Evolutionary conservation across 2,113 vertebrate species (phyloP), one percentile per base, ranked within the genome.

Genomic region (Ophiodon elongatus): DNA sequence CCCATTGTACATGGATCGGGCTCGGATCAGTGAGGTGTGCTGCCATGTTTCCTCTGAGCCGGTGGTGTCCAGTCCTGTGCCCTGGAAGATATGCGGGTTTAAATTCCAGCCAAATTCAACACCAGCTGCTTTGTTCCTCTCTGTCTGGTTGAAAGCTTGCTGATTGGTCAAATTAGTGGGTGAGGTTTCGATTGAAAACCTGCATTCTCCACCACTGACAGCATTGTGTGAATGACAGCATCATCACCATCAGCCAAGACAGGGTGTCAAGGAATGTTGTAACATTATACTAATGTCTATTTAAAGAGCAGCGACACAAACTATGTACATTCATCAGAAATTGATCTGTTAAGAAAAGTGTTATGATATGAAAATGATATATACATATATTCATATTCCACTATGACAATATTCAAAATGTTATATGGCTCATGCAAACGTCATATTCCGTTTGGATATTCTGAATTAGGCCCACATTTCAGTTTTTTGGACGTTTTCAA

Each of bases 81-180:
- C 70, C 71, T 79, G 75, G 69, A 88, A 89, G 79, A 82, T 81
- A 84, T 66, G 82, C 37, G 19, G 71, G 31, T 76, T 64, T 84
- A 62, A 25, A 64, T 60, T 73, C 8, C 50, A 70, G 73, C 82
- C 87, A 84, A 84, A 85, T 86, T 67, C 79, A 75, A 76, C 83
- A 85, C n/a, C 52, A 69, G 66, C 66, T 85, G 75, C 75, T 81
- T 83, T 75, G 54, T 65, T 78, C 35, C 72, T 73, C 72, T 79
- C 27, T 76, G 71, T 84, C 72, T 82, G 66, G 72, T 84, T 85
- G 79, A 90, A 86, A 65, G 64, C 76, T 39, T 59, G 60, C 83
- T 83, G 80, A 88, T 91, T 91, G 80, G 73, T 76, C 25, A 88
- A 89, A 88, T 88, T 82, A 89, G 60, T 37, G 71, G 72, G 69